Conservation (phyloP, 2,888 invertebrate species). For the Elmis aenea region DNA sequence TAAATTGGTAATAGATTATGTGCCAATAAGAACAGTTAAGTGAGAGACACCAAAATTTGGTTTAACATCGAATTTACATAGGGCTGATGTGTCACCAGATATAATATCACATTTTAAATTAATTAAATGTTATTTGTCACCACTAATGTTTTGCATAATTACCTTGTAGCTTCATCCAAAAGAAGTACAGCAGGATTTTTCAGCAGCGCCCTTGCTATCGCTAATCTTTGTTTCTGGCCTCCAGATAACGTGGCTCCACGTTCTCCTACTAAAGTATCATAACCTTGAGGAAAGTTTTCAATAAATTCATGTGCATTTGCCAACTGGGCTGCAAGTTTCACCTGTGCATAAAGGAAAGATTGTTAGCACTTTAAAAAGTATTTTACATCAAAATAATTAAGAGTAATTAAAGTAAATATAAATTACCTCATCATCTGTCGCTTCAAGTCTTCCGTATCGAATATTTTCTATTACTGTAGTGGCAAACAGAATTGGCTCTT, state of each 20-base stretch:
- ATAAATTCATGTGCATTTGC: slow-evolving; percentile 96
- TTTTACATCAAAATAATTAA: slow-evolving; percentile 3
- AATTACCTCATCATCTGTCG: slow-evolving; percentile 62
- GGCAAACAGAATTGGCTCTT: slow-evolving; percentile 92
- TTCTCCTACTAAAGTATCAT: slow-evolving; percentile 83
- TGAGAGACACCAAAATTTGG: too few species aligned
- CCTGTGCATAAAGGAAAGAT: too few species aligned
- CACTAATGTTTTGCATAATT: slow-evolving; percentile 12
- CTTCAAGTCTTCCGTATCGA: slow-evolving; percentile 74
- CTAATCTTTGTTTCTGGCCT: slow-evolving; percentile 92
- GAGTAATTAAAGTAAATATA: slow-evolving; percentile 1
- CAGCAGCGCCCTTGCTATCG: slow-evolving; percentile 88
- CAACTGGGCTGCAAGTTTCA: slow-evolving; percentile 71
- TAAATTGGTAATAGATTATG: too few species aligned
- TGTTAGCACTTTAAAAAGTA: background rate
- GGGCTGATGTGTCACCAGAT: too few species aligned
- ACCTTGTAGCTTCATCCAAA: slow-evolving; percentile 94
- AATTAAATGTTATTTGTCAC: background rate
- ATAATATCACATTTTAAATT: too few species aligned
- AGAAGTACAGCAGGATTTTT: slow-evolving; percentile 86
- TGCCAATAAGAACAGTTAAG: too few species aligned
- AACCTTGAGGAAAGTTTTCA: slow-evolving; percentile 71
- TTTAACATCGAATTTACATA: too few species aligned
- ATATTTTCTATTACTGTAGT: slow-evolving; percentile 91
- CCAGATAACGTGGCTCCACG: slow-evolving; percentile 89